Conservation (phyloP, 2,113 vertebrate species). For the Urocitellus parryii region DNA sequence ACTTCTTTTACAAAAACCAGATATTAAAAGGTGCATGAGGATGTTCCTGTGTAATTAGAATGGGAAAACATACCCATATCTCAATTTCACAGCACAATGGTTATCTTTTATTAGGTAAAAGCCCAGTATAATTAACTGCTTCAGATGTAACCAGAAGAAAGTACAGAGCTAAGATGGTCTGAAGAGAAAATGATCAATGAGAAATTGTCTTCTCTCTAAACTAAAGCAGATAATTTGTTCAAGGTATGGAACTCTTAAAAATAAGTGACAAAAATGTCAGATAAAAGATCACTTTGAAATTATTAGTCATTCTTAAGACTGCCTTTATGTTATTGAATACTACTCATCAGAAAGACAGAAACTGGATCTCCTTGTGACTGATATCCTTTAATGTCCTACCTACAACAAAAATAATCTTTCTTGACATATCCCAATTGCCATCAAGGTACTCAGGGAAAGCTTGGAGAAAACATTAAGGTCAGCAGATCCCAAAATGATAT, state of each 20-base stretch:
- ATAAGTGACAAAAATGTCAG: slow-evolving; percentile 68
- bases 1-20: slow-evolving; percentile 42
- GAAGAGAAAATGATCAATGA: slow-evolving; percentile 59
- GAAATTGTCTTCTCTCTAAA: slow-evolving; percentile 67
- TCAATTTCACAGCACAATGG: slow-evolving; percentile 43
- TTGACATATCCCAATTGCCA: slow-evolving; percentile 51
- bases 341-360: slow-evolving; percentile 54
- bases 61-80: slow-evolving; percentile 49
- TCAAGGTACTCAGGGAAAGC: slow-evolving; percentile 45
- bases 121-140: neutral
- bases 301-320: slow-evolving; percentile 38
- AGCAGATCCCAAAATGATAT: slow-evolving; percentile 73
- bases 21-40: slow-evolving; percentile 55
- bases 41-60: slow-evolving; percentile 24
- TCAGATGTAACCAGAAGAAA: neutral
- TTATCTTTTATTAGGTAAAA: slow-evolving; percentile 23
- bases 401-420: slow-evolving; percentile 56
- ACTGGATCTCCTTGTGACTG: slow-evolving; percentile 29
- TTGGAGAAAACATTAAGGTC: slow-evolving; percentile 69
- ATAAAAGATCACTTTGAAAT: slow-evolving; percentile 64
- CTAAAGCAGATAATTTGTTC: slow-evolving; percentile 62
- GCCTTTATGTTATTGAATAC: slow-evolving; percentile 27
- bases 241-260: slow-evolving; percentile 69
- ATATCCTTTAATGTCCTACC: slow-evolving; percentile 46
- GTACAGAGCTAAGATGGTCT: slow-evolving; percentile 66